These are phyloP conservation scores for Cephalopterus ornatus DNA, from an alignment of 2,113 vertebrate genomes.

Conservation along the genomic window DNA sequence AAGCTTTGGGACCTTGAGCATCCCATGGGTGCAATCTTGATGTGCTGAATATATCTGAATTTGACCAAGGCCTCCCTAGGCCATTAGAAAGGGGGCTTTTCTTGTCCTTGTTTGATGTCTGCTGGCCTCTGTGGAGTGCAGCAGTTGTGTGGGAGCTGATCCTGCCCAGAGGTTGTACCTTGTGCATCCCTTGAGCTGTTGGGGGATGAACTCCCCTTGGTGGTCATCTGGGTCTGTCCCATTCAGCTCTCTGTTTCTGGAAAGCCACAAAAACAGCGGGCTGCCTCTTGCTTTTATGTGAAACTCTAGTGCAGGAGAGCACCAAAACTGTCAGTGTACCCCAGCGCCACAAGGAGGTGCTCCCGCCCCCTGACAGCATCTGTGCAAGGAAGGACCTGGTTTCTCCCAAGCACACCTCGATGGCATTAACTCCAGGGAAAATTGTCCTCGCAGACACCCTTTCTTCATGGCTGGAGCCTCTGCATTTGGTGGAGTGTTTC, in stretches of 20 bases:
- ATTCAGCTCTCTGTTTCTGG: background rate
- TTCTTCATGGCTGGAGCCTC: rapidly evolving
- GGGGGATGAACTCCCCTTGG: background rate
- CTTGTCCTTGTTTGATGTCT: background rate
- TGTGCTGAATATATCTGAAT: background rate
- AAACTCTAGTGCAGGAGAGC: background rate
- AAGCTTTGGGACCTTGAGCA: background rate
- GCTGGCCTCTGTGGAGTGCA: background rate
- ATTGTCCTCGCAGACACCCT: background rate
- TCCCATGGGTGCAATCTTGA: background rate
- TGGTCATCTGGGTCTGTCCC: background rate
- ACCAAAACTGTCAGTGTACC: background rate
- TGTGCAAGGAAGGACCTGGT: rapidly evolving
- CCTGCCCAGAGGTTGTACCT: rapidly evolving
- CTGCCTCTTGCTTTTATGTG: background rate
- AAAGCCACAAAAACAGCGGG: background rate
- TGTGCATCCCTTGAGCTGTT: background rate
- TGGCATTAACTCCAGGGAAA: background rate
- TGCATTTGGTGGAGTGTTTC: rapidly evolving
- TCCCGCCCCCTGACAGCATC: background rate
- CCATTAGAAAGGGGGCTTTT: background rate
- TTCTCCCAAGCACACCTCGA: background rate
- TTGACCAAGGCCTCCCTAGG: rapidly evolving
- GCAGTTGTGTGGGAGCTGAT: background rate
- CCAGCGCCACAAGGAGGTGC: background rate